Conservation (phyloP, 2,113 vertebrate genomes). For the Globicephala melas region DNA sequence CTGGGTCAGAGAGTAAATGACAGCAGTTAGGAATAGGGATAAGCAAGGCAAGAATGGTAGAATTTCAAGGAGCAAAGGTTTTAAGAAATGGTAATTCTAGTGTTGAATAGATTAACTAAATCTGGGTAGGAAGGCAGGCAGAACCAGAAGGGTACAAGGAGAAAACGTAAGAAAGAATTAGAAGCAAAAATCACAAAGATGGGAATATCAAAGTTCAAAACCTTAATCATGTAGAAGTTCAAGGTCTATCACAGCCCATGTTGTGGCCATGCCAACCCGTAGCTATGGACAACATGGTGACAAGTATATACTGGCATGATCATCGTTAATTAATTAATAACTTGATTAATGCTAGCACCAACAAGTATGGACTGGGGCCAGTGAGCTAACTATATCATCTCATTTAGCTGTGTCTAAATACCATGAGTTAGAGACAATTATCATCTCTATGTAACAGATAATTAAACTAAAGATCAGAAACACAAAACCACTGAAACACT, state of each 20-base stretch:
- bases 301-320: neutral
- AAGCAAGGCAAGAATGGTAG: neutral
- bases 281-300: neutral
- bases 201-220: neutral
- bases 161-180: neutral
- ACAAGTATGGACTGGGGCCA: neutral
- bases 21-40: neutral
- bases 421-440: neutral
- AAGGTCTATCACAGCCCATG: neutral
- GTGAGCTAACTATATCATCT: neutral
- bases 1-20: neutral
- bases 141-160: neutral
- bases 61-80: neutral
- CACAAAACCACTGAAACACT: neutral
- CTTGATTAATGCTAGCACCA: neutral
- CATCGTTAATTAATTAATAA: neutral
- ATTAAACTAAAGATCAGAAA: slow-evolving; percentile 27
- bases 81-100: neutral
- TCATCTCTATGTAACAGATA: neutral
- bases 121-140: neutral
- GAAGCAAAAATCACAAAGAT: neutral
- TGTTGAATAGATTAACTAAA: neutral
- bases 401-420: neutral
- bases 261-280: neutral
- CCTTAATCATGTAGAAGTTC: neutral